Conservation (phyloP, 2,113 vertebrate genomes). For the Chaetodon auriga region DNA sequence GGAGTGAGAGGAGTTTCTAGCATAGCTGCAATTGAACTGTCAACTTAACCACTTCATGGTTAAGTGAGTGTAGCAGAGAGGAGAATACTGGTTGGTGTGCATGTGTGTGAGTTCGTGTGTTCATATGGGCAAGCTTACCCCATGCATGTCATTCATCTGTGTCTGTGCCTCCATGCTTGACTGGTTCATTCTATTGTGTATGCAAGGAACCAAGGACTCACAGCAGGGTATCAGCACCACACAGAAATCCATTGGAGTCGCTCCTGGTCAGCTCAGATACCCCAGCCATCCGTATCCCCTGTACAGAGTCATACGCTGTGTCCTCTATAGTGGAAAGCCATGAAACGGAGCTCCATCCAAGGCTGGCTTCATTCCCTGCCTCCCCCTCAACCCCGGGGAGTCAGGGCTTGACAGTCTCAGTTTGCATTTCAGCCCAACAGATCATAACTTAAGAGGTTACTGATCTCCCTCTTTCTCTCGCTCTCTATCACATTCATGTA, state of each 20-base stretch:
- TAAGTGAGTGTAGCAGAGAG: constrained; percentile 71
- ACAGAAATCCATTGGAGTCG: constrained; percentile 71
- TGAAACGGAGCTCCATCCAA: constrained; percentile 37
- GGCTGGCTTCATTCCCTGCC: constrained; percentile 20
- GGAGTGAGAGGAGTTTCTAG: constrained; percentile 42
- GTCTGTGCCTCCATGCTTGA: constrained; percentile 47
- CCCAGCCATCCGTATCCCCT: constrained; percentile 32
- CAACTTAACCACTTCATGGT: constrained; percentile 77
- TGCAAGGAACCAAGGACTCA: constrained; percentile 53
- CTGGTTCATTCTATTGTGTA: constrained; percentile 53
- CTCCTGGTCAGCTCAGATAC: constrained; percentile 61
- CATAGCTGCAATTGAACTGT: constrained; percentile 77
- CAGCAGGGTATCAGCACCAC: constrained; percentile 60
- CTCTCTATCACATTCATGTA: constrained; percentile 24
- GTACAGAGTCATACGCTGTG: background rate
- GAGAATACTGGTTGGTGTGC: constrained; percentile 44
- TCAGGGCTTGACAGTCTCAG: constrained; percentile 18
- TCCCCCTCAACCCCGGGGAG: background rate
- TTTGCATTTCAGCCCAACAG: constrained; percentile 32
- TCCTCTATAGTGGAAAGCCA: constrained; percentile 40
- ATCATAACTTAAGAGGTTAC: constrained; percentile 56
- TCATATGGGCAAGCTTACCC: constrained; percentile 14
- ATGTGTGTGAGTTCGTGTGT: constrained; percentile 3
- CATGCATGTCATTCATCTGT: constrained; percentile 49
- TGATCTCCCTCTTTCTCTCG: constrained; percentile 35